Conservation (phyloP, 2,888 invertebrate species). For the Protophormia terraenovae region DNA sequence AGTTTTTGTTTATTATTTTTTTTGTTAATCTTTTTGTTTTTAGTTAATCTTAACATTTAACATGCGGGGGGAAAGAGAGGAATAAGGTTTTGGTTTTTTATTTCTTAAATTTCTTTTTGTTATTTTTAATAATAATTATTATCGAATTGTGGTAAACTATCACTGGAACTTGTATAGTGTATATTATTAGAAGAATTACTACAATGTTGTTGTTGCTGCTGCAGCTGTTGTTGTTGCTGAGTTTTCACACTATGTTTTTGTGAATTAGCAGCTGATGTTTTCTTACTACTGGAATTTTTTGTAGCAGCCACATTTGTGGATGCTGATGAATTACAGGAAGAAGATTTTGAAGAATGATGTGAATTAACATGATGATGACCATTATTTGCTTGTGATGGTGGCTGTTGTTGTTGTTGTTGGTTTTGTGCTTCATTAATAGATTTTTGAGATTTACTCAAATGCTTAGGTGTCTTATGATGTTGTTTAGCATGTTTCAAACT, state of each 20-base stretch:
- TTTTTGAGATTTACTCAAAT: constrained; percentile 67
- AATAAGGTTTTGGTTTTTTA: constrained; percentile 12
- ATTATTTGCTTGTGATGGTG: background rate
- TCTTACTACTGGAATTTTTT: constrained; percentile 53
- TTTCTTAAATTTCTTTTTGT: background rate
- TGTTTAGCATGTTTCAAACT: constrained; percentile 75
- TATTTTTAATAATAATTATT: constrained; percentile 72
- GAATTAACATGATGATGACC: background rate
- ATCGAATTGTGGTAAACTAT: constrained; percentile 80
- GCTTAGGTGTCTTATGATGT: constrained; percentile 63
- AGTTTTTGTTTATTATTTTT: background rate
- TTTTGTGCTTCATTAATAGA: constrained; percentile 65
- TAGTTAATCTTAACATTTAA: constrained; percentile 55
- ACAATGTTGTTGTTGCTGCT: constrained; percentile 68
- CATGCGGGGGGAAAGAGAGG: constrained; percentile 46
- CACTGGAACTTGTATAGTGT: constrained; percentile 79
- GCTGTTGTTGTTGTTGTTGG: constrained; percentile 16
- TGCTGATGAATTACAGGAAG: constrained; percentile 53
- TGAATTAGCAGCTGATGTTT: constrained; percentile 17
- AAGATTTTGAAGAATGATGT: constrained; percentile 36
- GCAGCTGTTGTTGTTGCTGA: constrained; percentile 52
- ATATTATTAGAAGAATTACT: constrained; percentile 68
- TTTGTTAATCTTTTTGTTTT: background rate
- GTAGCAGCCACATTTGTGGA: constrained; percentile 29
- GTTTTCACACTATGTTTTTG: constrained; percentile 46